Evolutionary conservation across 2,888 invertebrate genomes (phyloP), one percentile per base, ranked within the genome.

Genomic region (Macrophya alboannulata): DNA sequence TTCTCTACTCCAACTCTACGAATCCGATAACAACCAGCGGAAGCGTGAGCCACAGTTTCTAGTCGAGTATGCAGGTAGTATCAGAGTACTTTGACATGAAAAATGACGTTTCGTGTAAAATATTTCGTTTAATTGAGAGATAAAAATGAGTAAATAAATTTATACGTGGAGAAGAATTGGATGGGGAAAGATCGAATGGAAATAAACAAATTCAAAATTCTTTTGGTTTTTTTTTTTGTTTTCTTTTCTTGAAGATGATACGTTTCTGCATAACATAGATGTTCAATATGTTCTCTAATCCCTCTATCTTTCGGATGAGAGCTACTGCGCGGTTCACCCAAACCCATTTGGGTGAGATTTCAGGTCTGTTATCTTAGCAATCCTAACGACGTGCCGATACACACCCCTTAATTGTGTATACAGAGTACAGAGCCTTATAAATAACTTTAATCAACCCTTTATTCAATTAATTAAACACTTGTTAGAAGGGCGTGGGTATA

Each of bases 321-420:
- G 17, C 62, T 62, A 40, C 65, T 65, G 81, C 43, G 51, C 62
- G 62, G 59, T 59, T 55, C 31, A 12, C 77, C 62, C 21, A 21
- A 81, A 43, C 43, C 81, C 62, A 81, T 81, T 81, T 45, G 62
- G 81, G 81, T 81, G 81, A 81, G 81, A 81, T 59, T 65, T 62
- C 81, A 62, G 37, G 43, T 62, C 59, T 81, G 81, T 81, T 62
- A 40, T 81, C 81, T 81, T 62, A 81, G 65, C 81, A 81, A 81
- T 81, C 81, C 62, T 81, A 43, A 59, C 81, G 81, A 43, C 21
- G 59, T 65, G 81, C 40, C 43, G 65, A 81, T 81, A 62, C 59
- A 65, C 62, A 51, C 25, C 43, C 62, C 62, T 59, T 81, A 43
- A 62, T 81, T 62, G 81, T 81, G 43, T 62, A 15, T 51, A 17